Evolutionary conservation across 1,140 invertebrate genomes (phyloP), one percentile per base, ranked within the genome.

Genomic region (Dendroctonus valens): DNA sequence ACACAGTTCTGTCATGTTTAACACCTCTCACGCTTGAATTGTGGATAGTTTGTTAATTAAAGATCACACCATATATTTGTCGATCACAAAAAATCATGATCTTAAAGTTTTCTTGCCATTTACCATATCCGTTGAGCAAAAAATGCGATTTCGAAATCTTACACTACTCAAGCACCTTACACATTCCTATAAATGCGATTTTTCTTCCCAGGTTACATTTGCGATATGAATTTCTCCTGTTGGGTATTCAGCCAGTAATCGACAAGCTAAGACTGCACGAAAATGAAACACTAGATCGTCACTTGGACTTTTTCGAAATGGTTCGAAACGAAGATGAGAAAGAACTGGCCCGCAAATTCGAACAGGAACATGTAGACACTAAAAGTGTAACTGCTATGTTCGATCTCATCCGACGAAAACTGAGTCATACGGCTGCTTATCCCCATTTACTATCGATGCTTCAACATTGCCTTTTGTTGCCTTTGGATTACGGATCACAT

Each of bases 291-390:
- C 81, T 98, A 38, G 91, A 97, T 76, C 89, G 93, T 80, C 89
- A 91, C 83, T 84, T 91, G 75, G 96, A 98, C 78, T 97, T 98
- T 79, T 99, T 99, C 81, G 97, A 99, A 80, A 97, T 98, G 93
- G 93, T 98, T 14, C 85, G 96, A 59, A 92, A 90, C 74, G 96
- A 98, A 81, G 97, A 99, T 78, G 96, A 99, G 79, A 92, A 93
- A 71, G 94, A 98, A 80, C 80, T 98, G 49, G 91, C 93, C 0
- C 86, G 93, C 57, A 90, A 93, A 74, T 97, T 94, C 81, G 92
- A 96, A 73, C 83, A 91, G 77, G 90, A 93, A 68, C 94, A 97
- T 78, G 88, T 99, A 46, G 95, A 99, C 78, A 96, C 92, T 0
- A 97, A 97, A 80, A 97, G 93, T 79, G 92, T 94, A 0, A 88